Conservation (phyloP, 2,113 vertebrate species). For the Anhinga anhinga region DNA sequence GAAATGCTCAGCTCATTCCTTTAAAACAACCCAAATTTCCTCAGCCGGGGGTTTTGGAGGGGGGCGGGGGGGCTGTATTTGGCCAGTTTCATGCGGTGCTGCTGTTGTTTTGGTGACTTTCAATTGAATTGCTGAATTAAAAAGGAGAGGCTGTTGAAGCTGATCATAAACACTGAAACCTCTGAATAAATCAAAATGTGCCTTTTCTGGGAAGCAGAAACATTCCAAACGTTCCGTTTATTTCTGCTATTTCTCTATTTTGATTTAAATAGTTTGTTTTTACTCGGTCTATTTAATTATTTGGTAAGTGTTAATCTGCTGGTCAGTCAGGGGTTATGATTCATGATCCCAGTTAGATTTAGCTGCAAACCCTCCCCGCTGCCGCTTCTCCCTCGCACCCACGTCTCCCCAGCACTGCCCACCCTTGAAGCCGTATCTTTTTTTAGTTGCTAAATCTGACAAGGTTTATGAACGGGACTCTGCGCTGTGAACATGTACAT, state of each 20-base stretch:
- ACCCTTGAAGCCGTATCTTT: background rate
- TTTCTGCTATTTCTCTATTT: background rate
- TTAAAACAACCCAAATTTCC: background rate
- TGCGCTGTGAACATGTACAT: background rate
- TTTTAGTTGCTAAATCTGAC: constrained; percentile 12
- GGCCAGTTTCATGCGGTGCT: background rate
- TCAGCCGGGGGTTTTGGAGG: background rate
- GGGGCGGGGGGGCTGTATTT: background rate
- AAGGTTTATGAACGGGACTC: background rate
- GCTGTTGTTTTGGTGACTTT: background rate
- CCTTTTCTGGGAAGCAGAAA: background rate
- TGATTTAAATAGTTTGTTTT: background rate
- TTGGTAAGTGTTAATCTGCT: background rate
- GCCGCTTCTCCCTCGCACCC: background rate
- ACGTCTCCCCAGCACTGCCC: background rate
- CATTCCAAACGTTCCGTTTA: background rate
- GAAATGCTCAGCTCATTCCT: background rate
- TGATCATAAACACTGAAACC: background rate
- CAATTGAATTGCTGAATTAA: background rate
- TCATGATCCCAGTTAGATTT: background rate
- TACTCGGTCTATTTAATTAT: background rate
- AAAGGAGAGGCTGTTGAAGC: background rate
- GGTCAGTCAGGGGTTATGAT: background rate
- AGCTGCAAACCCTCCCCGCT: background rate
- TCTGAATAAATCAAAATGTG: background rate